phyloP scores from a whole-genome alignment of 1,140 invertebrate genomes.

The Ceratosolen solmsi region DNA sequence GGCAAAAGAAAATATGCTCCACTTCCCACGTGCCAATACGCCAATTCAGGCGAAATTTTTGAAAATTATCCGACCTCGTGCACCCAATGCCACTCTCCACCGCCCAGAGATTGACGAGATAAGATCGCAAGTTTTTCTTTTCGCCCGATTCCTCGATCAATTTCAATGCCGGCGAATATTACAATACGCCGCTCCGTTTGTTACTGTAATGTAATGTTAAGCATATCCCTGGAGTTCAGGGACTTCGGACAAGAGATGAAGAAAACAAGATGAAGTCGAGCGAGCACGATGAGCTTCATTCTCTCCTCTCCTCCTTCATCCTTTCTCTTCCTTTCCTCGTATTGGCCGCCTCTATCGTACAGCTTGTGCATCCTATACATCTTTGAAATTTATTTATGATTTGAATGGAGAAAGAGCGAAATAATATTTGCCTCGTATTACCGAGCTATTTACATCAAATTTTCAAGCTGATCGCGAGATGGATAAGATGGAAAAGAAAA shows the following conservation, averaged over 20 bases:
- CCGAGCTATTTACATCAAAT: not conserved
- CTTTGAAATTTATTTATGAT: not conserved
- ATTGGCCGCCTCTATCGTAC: not conserved
- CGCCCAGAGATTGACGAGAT: too few species aligned
- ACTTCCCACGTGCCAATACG: too few species aligned
- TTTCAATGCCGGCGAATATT: constrained; percentile 18
- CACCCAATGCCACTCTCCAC: too few species aligned
- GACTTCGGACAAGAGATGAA: not conserved
- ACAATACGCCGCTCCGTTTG: constrained; percentile 26
- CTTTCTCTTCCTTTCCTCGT: not conserved
- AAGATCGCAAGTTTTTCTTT: constrained; percentile 26
- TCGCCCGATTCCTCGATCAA: constrained; percentile 20
- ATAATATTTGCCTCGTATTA: not conserved
- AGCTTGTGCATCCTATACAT: not conserved
- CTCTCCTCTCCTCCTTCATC: not conserved
- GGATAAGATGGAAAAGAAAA: too few species aligned
- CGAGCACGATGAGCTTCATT: not conserved
- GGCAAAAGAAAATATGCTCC: too few species aligned
- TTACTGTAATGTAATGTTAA: constrained; percentile 34
- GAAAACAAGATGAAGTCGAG: constrained; percentile 5
- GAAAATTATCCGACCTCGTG: constrained; percentile 22
- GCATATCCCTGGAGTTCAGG: not conserved
- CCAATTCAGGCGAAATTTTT: too few species aligned
- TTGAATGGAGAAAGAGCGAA: not conserved
- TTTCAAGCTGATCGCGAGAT: too few species aligned